Conservation (phyloP, 2,797 vertebrate species). For the Ceryle rudis region DNA sequence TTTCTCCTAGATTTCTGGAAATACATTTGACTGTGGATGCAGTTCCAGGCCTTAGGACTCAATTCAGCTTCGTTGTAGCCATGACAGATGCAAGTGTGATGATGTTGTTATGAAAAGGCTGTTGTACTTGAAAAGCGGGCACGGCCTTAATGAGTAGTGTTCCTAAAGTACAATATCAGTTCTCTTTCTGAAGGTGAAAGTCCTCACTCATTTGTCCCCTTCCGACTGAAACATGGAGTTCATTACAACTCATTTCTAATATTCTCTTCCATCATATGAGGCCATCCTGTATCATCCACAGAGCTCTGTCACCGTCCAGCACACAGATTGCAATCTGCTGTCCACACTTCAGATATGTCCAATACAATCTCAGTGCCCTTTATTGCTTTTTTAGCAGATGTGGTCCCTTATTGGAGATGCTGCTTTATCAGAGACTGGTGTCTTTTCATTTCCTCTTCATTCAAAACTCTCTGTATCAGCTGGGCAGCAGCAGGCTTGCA, state of each 20-base stretch:
- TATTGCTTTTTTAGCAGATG: slow-evolving; percentile 73
- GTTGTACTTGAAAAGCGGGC: slow-evolving; percentile 37
- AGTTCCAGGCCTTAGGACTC: background rate
- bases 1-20: background rate
- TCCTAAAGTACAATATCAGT: slow-evolving; percentile 22
- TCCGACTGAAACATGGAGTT: slow-evolving; percentile 61
- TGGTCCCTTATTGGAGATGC: slow-evolving; percentile 56
- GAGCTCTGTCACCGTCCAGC: slow-evolving; percentile 24
- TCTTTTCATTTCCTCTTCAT: slow-evolving; percentile 78
- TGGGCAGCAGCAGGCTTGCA: slow-evolving; percentile 50
- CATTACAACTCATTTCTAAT: slow-evolving; percentile 60
- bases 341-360: slow-evolving; percentile 63
- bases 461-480: slow-evolving; percentile 59
- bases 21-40: background rate
- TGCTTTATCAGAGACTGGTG: slow-evolving; percentile 70
- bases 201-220: slow-evolving; percentile 51
- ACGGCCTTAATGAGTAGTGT: slow-evolving; percentile 15
- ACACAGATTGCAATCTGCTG: slow-evolving; percentile 68
- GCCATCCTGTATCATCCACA: slow-evolving; percentile 23
- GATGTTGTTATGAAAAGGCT: slow-evolving; percentile 17
- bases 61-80: background rate
- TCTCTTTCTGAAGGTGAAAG: slow-evolving; percentile 44
- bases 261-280: background rate
- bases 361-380: slow-evolving; percentile 67
- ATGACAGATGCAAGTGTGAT: slow-evolving; percentile 33